Conservation (phyloP, 2,888 invertebrate genomes). For the Cephus nigrinus region DNA sequence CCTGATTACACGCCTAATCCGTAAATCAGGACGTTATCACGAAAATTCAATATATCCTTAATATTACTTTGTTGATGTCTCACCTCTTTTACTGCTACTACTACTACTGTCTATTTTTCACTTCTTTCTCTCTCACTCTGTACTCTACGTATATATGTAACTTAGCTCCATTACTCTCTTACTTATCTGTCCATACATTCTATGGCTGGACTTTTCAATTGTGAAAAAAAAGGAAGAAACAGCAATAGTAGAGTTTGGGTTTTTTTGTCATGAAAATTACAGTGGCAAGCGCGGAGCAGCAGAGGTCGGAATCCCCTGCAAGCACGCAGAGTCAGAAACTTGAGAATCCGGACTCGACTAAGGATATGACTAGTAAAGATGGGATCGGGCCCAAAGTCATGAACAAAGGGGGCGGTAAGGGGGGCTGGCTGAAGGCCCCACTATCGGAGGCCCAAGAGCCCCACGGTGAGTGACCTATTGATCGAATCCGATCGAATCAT, state of each 20-base stretch:
- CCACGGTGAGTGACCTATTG: slow-evolving; percentile 62
- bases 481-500: slow-evolving; percentile 37
- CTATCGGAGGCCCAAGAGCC: slow-evolving; percentile 64
- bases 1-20: neutral
- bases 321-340: slow-evolving; percentile 62
- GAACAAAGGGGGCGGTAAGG: slow-evolving; percentile 63
- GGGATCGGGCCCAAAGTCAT: slow-evolving; percentile 63
- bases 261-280: slow-evolving; percentile 56
- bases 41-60: neutral
- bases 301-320: slow-evolving; percentile 64
- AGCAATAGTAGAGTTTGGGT: slow-evolving; percentile 49
- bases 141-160: neutral
- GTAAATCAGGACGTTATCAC: neutral
- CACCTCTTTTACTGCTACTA: too few species aligned
- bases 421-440: slow-evolving; percentile 64
- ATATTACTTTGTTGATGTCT: neutral
- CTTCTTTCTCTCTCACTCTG: neutral
- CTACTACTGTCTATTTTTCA: neutral
- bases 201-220: slow-evolving; percentile 16
- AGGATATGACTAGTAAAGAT: slow-evolving; percentile 65
- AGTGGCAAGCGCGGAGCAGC: slow-evolving; percentile 66
- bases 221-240: slow-evolving; percentile 26
- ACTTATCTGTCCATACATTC: neutral
- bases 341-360: slow-evolving; percentile 62
- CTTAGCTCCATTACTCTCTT: neutral